These are phyloP conservation scores for Scaptodrosophila lebanonensis DNA, from an alignment of 1,140 invertebrate genomes.

Conservation along the genomic window DNA sequence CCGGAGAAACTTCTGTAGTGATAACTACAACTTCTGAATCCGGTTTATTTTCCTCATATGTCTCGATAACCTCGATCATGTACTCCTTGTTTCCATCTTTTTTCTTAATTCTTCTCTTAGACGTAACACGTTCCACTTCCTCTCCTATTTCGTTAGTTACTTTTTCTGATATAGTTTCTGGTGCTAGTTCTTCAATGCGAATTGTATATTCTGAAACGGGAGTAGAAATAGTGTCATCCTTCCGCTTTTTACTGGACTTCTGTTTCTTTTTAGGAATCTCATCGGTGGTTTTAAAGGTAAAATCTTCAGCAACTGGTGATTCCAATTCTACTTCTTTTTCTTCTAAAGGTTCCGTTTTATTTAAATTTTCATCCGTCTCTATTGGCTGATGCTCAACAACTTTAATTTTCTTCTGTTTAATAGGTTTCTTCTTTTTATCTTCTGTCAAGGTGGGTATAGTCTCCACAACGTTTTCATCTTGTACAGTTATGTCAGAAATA, in stretches of 20 bases:
- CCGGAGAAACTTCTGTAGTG: conserved; percentile 69
- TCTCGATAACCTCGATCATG: conserved; percentile 61
- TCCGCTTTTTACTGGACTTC: conserved; percentile 42
- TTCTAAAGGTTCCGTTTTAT: neutral
- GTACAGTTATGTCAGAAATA: conserved; percentile 2
- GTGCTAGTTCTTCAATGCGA: conserved; percentile 66
- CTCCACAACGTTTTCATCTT: conserved; percentile 22
- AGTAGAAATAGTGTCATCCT: neutral
- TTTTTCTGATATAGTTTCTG: conserved; percentile 56
- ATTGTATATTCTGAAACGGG: conserved; percentile 43
- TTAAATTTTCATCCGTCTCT: neutral
- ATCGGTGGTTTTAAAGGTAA: conserved; percentile 32
- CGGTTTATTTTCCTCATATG: conserved; percentile 69
- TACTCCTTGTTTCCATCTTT: conserved; percentile 54
- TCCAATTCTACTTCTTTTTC: conserved; percentile 28
- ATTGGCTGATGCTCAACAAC: conserved; percentile 29
- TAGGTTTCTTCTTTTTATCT: conserved; percentile 63
- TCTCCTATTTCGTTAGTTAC: conserved; percentile 72
- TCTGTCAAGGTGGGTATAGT: conserved; percentile 8
- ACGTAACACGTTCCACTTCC: conserved; percentile 51
- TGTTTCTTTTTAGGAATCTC: conserved; percentile 39
- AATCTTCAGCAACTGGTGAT: conserved; percentile 15
- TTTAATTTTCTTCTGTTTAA: conserved; percentile 63
- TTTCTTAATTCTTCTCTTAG: conserved; percentile 63
- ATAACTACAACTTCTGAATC: conserved; percentile 50